Base-by-base conservation (phyloP, 2,797 vertebrate species). In the Myotis daubentonii region DNA sequence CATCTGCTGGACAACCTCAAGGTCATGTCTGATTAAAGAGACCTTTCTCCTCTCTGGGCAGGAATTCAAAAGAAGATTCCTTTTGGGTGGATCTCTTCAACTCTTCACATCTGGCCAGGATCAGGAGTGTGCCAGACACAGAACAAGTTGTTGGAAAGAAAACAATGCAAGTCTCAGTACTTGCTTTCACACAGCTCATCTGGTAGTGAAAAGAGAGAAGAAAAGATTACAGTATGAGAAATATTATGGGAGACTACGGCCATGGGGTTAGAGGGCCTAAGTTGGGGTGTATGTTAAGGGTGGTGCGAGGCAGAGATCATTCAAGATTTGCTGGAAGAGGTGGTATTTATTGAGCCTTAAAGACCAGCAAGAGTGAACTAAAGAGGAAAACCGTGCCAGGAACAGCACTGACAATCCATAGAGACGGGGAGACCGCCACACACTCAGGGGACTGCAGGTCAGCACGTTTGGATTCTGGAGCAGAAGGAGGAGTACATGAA, bases 1-100 rank as follows among this genome's bases (percentile, higher is more conserved):
- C 49, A 90, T 81, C 60, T 89, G 76, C 72, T 88, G 72, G 76
- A 72, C 66, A 84, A 89, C 49, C 47, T 93, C 76, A 94, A 89
- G 71, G 36, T 96, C 82, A 81, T 90, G 55, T n/a, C 72, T 92
- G 78, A 92, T 94, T 93, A 90, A 87, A 93, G 62, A 92, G 55
- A 90, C 47, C 47, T 74, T 93, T 93, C 81, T 91, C 60, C 80
- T 87, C 12, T 97, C 85, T 79, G 55, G 94, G 74, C 70, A 90
- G 49, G 10, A 28, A 44, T 82, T 86, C 81, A 86, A 93, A 92
- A 93, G 44, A 93, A 94, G 91, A 92, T 92, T 84, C 66, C 66
- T 94, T 92, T 47, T 28, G 41, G 91, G 80, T 72, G 65, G 41
- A 38, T 89, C 49, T 88, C 41, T n/a, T 92, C 72, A 76, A 55